Conservation (phyloP, 2,797 vertebrate genomes). For the Salarias fasciatus region DNA sequence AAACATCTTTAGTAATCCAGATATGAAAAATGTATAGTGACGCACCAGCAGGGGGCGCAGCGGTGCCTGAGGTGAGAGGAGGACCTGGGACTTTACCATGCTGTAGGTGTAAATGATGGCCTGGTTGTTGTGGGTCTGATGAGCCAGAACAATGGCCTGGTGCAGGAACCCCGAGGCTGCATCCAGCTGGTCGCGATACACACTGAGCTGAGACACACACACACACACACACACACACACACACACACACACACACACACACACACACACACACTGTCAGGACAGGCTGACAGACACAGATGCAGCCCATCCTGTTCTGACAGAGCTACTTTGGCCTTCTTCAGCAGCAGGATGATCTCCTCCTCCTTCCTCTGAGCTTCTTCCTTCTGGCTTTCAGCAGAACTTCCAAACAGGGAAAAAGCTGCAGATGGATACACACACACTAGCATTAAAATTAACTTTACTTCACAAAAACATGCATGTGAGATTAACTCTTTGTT, state of each 20-base stretch:
- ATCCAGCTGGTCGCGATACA: conserved; percentile 83
- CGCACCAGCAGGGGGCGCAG: too few species aligned
- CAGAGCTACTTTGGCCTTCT: conserved; percentile 91
- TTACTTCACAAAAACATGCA: too few species aligned
- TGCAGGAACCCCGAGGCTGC: conserved; percentile 87
- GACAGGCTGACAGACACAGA: too few species aligned
- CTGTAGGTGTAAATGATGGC: conserved; percentile 92
- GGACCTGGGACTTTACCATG: conserved; percentile 76
- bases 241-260: not conserved
- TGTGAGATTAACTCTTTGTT: too few species aligned
- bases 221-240: not conserved
- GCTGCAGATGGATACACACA: conserved; percentile 65
- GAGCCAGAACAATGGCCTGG: conserved; percentile 85
- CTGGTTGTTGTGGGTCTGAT: conserved; percentile 83
- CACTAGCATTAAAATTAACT: not conserved
- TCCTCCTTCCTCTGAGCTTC: conserved; percentile 80
- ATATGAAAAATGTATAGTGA: too few species aligned
- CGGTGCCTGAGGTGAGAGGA: too few species aligned
- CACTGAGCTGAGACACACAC: conserved; percentile 80
- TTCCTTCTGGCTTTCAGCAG: conserved; percentile 66
- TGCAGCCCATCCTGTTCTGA: too few species aligned
- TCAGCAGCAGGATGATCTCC: conserved; percentile 88
- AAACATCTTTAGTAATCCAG: too few species aligned
- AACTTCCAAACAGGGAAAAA: conserved; percentile 85
- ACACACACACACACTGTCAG: too few species aligned